Evolutionary conservation across 2,888 invertebrate genomes (phyloP).

Genomic region (Tiphia femorata): DNA sequence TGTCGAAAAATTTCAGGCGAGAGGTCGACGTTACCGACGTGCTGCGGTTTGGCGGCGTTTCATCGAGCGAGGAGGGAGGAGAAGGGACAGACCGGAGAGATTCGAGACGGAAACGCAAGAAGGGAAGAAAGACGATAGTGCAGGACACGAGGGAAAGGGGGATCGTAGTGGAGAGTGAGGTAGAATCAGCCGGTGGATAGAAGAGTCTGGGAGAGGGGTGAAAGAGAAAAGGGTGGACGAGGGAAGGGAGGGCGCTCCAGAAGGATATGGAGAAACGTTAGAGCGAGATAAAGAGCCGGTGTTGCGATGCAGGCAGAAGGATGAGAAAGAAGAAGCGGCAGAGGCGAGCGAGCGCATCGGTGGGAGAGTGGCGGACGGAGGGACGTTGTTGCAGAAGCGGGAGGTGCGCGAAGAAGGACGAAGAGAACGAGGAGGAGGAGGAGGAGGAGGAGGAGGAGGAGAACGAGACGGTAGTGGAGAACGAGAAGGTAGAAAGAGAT

Average conservation of each 20-base stretch:
- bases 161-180: conserved; percentile 7
- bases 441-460: conserved; percentile 13
- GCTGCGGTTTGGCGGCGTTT: conserved; percentile 65
- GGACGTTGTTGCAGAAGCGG: conserved; percentile 20
- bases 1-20: conserved; percentile 46
- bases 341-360: conserved; percentile 38
- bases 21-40: conserved; percentile 31
- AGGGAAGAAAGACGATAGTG: conserved; percentile 27
- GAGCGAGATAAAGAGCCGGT: conserved; percentile 19
- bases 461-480: conserved; percentile 32
- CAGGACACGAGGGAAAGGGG: conserved; percentile 14
- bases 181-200: conserved; percentile 9
- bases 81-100: conserved; percentile 12
- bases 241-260: conserved; percentile 2
- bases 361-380: conserved; percentile 31
- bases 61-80: conserved; percentile 38
- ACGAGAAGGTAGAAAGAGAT: conserved; percentile 35
- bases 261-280: conserved; percentile 19
- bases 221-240: conserved; percentile 4
- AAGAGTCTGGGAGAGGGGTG: conserved; percentile 1
- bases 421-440: conserved; percentile 29
- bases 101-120: conserved; percentile 29
- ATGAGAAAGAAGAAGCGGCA: conserved; percentile 15
- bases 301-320: conserved; percentile 15
- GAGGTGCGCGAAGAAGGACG: conserved; percentile 17